Evolutionary conservation across 2,888 invertebrate species (phyloP), one percentile per base, ranked within the genome.

Genomic region (Leptothorax acervorum): DNA sequence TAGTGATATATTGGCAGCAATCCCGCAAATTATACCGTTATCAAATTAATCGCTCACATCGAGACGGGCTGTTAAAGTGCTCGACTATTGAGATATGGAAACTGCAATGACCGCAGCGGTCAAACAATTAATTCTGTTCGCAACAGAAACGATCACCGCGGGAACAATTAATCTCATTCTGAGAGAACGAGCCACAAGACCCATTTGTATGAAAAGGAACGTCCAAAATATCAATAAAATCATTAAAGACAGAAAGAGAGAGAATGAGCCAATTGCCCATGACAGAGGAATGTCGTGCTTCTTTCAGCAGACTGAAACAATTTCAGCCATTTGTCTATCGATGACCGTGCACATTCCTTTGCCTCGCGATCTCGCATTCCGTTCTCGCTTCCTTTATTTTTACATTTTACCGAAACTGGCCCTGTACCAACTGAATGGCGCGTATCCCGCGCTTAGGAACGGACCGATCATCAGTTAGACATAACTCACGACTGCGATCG

Each of bases 241-340:
- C 85, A 89, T 91, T 89, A 90, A 85, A 83, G 1, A 75, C 1
- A 39, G 31, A 48, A 9, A 28, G 45, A 48, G 66, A 66, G 42
- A 18, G 18, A 66, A 18, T 2, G 83, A 63, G 63, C 39, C 35
- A 66, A 68, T 85, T 31, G 15, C 39, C 18, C 63, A 15, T 3
- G 5, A 65, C 62, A 74, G 71, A 82, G 82, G 18, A 60, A 51
- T 84, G 81, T 86, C 84, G 86, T 88, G 85, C 81, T 79, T 90
- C 89, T 91, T 76, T 86, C 79, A 73, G 70, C 70, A 65, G 86
- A 88, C 89, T 88, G 89, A 85, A 91, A 91, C 90, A 89, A 90
- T 90, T 91, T 90, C 86, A 83, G 83, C 82, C 75, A 87, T 89
- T 85, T 79, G 83, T 90, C 84, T 84, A 39, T 28, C 66, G 23